Evolutionary conservation across 1,140 invertebrate species (phyloP), one percentile per base, ranked within the genome.

Genomic region (Cydia pomonella): DNA sequence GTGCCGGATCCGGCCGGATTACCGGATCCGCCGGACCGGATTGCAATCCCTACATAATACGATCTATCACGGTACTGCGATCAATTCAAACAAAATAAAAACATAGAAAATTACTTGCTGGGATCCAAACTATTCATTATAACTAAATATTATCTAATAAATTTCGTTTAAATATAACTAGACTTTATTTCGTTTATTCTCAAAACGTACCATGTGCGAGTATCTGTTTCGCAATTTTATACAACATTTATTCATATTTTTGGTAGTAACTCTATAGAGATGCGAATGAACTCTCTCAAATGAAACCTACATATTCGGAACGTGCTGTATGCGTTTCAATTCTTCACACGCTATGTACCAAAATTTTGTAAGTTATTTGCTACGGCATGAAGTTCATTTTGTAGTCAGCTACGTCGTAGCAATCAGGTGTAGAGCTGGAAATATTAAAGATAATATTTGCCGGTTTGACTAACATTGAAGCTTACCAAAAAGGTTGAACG

Each of bases 381-480:
- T 59, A 59, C 53, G 18, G 18, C 18, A 23, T 10, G 9, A 4
- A 21, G 53, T 59, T 59, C 53, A 59, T 59, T 59, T 59, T n/a
- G 27, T 38, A 33, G 64, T 9, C 33, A 9, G 33, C 64, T 69
- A 69, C 64, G 64, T 10, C 33, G 64, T 69, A 69, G 64, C 64
- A 33, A 33, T 69, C n/a, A n/a, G 64, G 29, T 16, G 64, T 69
- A 69, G 64, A 69, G 64, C 29, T 69, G 16, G 53, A 59, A 59
- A 59, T 59, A 59, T 59, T 59, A 12, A 59, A 59, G 53, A 59
- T 12, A 59, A 59, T 59, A 29, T 69, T 69, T 18, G 33, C 29
- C 27, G 29, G 33, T 69, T 69, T 69, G 29, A 69, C 27, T 69
- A 38, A 38, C 13, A 69, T 69, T 41, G 64, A 21, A 38, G 27